A percentile compares a stretch with the other conserved stretches of the same genome.
These are phyloP conservation scores for Steatornis caripensis DNA, from an alignment of 2,113 vertebrate genomes.

Conservation along the genomic window DNA sequence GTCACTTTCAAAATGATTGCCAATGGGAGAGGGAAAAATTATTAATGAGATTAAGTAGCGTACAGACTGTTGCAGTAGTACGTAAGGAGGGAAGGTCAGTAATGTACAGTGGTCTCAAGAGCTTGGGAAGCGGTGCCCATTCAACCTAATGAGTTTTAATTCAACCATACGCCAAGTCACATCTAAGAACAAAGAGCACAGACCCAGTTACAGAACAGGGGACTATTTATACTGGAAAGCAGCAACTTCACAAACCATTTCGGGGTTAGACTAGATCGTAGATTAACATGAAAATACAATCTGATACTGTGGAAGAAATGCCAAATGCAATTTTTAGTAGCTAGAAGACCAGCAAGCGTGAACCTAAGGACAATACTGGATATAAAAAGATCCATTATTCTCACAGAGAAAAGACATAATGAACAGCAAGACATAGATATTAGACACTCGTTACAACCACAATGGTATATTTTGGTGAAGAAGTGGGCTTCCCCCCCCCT, in stretches of 20 bases:
- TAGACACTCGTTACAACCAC: not conserved
- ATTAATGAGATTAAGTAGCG: not conserved
- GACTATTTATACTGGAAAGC: not conserved
- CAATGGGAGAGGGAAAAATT: not conserved
- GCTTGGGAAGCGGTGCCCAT: not conserved
- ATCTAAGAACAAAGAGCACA: not conserved
- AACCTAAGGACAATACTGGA: not conserved
- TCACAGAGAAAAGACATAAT: not conserved
- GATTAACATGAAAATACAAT: not conserved
- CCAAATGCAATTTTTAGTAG: not conserved
- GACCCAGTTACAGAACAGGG: not conserved
- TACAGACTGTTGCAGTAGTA: not conserved
- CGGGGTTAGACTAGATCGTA: not conserved
- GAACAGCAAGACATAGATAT: not conserved
- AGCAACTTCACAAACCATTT: not conserved
- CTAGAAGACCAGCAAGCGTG: not conserved
- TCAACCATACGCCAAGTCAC: not conserved
- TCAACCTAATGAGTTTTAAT: not conserved
- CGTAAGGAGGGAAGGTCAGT: not conserved
- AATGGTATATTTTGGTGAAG: not conserved
- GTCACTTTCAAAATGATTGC: not conserved
- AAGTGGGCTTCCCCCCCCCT: not conserved
- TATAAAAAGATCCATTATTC: not conserved
- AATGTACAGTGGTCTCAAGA: not conserved
- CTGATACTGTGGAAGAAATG: not conserved